Conservation (phyloP, 2,113 vertebrate genomes). For the Tichodroma muraria region DNA sequence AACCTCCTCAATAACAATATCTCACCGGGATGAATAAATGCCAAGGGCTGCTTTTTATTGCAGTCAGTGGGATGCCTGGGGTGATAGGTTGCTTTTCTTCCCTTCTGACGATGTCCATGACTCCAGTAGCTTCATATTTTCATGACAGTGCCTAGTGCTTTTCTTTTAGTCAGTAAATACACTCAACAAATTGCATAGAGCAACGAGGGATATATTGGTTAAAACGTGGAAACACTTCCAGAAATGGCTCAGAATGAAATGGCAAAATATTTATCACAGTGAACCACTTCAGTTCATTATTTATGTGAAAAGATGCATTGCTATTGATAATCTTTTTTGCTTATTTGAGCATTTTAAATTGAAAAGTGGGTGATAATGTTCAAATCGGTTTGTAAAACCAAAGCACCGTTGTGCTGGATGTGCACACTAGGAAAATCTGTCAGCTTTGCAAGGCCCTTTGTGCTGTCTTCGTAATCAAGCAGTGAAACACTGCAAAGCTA, state of each 20-base stretch:
- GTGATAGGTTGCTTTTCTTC: not conserved
- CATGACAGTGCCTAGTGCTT: not conserved
- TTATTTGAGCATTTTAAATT: not conserved
- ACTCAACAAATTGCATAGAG: not conserved
- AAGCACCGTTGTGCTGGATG: accelerated
- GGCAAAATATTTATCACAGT: not conserved
- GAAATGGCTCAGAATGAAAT: not conserved
- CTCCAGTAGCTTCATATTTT: not conserved
- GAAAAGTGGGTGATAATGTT: not conserved
- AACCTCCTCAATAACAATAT: not conserved
- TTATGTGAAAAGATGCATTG: not conserved
- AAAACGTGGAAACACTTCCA: not conserved
- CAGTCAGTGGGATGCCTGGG: not conserved
- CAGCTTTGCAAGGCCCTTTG: not conserved
- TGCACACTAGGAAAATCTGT: not conserved
- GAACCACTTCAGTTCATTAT: not conserved
- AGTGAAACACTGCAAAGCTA: not conserved
- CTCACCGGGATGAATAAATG: not conserved
- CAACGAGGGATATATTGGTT: not conserved
- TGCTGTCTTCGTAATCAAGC: not conserved
- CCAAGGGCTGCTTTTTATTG: not conserved
- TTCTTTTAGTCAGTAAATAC: not conserved
- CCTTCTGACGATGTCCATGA: not conserved
- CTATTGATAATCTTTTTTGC: not conserved
- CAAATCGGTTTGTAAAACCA: not conserved